phyloP scores from a whole-genome alignment of 2,888 invertebrate genomes.

The Microplitis manilae region DNA sequence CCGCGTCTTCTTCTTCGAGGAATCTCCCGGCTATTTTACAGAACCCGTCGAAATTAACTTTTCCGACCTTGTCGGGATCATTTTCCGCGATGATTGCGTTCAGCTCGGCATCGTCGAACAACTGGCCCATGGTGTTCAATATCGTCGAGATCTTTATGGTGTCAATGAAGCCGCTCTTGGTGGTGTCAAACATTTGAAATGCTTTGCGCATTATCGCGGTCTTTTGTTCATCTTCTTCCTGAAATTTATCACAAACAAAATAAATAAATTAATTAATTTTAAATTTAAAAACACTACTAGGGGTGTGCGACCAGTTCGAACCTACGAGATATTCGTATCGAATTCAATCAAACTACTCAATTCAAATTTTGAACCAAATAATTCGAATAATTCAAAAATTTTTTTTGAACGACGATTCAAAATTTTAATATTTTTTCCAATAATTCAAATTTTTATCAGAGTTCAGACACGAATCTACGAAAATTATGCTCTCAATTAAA shows the following conservation, averaged over 20 bases:
- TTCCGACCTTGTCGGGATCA: slow-evolving; percentile 92
- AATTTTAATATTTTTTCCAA: no score
- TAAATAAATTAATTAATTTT: background rate
- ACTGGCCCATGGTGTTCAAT: slow-evolving; percentile 94
- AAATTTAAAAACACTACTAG: background rate
- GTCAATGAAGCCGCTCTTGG: slow-evolving; percentile 92
- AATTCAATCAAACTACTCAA: no score
- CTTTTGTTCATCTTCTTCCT: slow-evolving; percentile 83
- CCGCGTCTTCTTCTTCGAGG: slow-evolving; percentile 95
- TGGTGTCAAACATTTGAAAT: slow-evolving; percentile 97
- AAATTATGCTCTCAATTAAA: no score
- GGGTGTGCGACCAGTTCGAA: background rate
- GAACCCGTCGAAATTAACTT: slow-evolving; percentile 96
- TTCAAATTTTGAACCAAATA: no score
- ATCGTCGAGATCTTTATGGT: slow-evolving; percentile 93
- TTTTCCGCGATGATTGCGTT: slow-evolving; percentile 91
- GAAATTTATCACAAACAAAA: slow-evolving; percentile 15
- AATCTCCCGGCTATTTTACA: slow-evolving; percentile 94
- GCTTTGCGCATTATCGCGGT: slow-evolving; percentile 94
- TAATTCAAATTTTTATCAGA: no score
- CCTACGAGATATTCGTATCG: background rate
- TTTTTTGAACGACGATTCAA: no score
- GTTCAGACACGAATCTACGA: no score
- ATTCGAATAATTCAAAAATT: no score
- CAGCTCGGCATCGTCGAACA: slow-evolving; percentile 93